Percentiles rank a stretch among this genome's conserved stretches.
phyloP scores from a whole-genome alignment of 2,888 invertebrate species.

The Epistrophe eligans region DNA sequence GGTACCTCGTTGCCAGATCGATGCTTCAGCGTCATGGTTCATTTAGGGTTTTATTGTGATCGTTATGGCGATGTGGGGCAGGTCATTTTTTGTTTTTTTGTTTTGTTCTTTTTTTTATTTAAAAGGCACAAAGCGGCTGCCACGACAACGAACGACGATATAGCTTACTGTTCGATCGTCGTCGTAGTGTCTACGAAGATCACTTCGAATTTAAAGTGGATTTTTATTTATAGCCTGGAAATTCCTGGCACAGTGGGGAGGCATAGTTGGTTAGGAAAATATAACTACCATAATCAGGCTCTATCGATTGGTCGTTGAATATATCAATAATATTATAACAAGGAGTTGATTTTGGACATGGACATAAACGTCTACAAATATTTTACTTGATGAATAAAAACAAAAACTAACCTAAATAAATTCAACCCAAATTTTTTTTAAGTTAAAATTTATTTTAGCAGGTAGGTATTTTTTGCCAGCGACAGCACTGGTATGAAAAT shows the following conservation, averaged over 20 bases:
- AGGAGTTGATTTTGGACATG: no score
- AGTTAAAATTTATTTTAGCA: no score
- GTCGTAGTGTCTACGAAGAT: slow-evolving; percentile 57
- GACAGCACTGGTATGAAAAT: no score
- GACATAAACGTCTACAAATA: no score
- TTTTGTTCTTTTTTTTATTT: not conserved
- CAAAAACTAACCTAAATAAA: no score
- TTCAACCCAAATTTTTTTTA: no score
- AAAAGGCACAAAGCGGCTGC: slow-evolving; percentile 12
- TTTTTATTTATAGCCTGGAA: slow-evolving; percentile 66
- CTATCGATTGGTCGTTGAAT: not conserved
- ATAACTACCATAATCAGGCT: not conserved
- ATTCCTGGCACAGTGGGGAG: slow-evolving; percentile 68
- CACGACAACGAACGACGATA: not conserved
- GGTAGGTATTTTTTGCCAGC: no score
- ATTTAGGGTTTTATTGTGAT: slow-evolving; percentile 58
- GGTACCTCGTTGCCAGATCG: slow-evolving; percentile 24
- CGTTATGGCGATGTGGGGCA: slow-evolving; percentile 47
- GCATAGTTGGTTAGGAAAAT: slow-evolving; percentile 18
- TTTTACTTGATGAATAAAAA: no score
- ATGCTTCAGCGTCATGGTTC: slow-evolving; percentile 63
- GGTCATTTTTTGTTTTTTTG: slow-evolving; percentile 24
- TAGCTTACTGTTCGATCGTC: slow-evolving; percentile 56
- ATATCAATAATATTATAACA: no score
- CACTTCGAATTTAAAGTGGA: slow-evolving; percentile 54